phyloP scores from a whole-genome alignment of 1,140 invertebrate species.

The Rhizoglyphus robini region DNA sequence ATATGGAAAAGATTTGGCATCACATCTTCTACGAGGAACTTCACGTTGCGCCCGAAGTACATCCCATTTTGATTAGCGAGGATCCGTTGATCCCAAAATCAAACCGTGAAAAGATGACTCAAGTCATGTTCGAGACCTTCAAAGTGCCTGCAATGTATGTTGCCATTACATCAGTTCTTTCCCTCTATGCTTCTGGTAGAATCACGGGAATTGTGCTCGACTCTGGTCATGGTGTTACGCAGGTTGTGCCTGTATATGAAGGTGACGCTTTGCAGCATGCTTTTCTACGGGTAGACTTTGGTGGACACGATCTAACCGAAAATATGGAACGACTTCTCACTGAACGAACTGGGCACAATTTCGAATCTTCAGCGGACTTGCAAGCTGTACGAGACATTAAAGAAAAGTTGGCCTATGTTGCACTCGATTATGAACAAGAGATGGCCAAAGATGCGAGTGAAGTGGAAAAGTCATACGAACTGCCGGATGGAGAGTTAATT shows the following conservation, averaged over 20 bases:
- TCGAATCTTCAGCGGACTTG: constrained; percentile 33
- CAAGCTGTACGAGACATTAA: constrained; percentile 90
- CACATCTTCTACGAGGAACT: constrained; percentile 63
- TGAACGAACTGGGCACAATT: constrained; percentile 38
- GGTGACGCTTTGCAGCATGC: constrained; percentile 69
- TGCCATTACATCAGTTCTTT: constrained; percentile 59
- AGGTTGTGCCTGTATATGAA: constrained; percentile 45
- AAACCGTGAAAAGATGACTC: no score
- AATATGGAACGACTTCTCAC: constrained; percentile 30
- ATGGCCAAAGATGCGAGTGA: constrained; percentile 44
- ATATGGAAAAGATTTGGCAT: no score
- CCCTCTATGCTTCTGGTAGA: constrained; percentile 51
- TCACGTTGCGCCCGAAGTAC: constrained; percentile 81
- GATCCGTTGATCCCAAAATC: constrained; percentile 82
- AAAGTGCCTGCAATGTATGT: constrained; percentile 41
- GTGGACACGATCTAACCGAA: constrained; percentile 67
- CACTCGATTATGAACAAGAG: constrained; percentile 86
- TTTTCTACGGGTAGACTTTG: constrained; percentile 81
- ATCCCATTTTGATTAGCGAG: constrained; percentile 78
- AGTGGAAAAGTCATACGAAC: constrained; percentile 36
- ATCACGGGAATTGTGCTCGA: no score
- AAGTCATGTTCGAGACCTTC: no score
- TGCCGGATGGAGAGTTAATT: constrained; percentile 37
- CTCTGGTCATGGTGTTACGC: constrained; percentile 44
- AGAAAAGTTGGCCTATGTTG: no score